Conservation (phyloP, 2,113 vertebrate genomes). For the Gasterosteus nipponicus region DNA sequence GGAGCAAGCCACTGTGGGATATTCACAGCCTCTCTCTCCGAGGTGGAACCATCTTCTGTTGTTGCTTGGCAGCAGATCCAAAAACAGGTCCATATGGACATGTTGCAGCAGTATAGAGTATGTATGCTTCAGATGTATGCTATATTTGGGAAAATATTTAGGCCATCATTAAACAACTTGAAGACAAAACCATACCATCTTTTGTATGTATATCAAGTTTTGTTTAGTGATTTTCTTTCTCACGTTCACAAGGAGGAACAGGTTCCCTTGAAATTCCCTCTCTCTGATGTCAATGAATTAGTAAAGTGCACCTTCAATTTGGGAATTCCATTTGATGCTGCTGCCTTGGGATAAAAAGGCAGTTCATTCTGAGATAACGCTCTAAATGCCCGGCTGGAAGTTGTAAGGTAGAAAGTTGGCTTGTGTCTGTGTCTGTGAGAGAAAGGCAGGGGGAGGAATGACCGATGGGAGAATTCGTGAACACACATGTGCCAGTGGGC, state of each 20-base stretch:
- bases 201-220: conserved; percentile 20
- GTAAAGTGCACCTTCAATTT: conserved; percentile 39
- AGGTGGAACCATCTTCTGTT: conserved; percentile 61
- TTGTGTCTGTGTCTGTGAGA: conserved; percentile 20
- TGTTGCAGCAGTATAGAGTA: conserved; percentile 30
- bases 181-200: conserved; percentile 15
- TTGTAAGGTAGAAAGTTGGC: conserved; percentile 21
- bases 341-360: conserved; percentile 12
- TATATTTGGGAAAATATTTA: conserved; percentile 48
- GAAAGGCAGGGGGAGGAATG: conserved; percentile 1
- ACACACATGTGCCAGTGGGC: conserved; percentile 16
- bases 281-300: conserved; percentile 56
- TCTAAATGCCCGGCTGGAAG: conserved; percentile 41
- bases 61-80: conserved; percentile 47
- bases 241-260: conserved; percentile 39
- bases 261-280: conserved; percentile 37
- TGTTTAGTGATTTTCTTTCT: conserved; percentile 46
- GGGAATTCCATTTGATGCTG: conserved; percentile 28
- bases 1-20: conserved; percentile 63
- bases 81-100: conserved; percentile 58
- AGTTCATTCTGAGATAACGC: conserved; percentile 37
- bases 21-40: conserved; percentile 50
- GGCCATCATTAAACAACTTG: conserved; percentile 30
- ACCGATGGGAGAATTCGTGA: conserved; percentile 31
- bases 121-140: conserved; percentile 29